phyloP scores from a whole-genome alignment of 1,140 invertebrate genomes.

The roundworm (Caenorhabditis elegans) region DNA sequence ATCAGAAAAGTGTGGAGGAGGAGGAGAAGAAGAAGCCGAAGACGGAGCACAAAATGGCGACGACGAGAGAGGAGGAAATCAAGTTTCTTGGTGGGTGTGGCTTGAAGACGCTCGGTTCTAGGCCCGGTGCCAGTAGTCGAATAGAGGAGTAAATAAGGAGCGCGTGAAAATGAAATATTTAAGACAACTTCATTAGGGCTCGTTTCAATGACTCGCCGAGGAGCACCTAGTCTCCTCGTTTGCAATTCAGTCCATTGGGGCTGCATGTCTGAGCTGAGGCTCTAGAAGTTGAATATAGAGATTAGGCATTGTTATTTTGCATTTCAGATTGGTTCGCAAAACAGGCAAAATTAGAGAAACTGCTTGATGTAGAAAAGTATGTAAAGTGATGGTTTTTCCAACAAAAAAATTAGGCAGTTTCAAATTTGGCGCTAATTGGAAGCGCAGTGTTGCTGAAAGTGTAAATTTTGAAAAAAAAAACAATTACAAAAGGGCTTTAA shows the following conservation, averaged over 20 bases:
- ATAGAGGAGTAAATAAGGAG: not conserved
- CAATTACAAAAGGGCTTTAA: too few species aligned
- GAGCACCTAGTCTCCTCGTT: not conserved
- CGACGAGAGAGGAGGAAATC: not conserved
- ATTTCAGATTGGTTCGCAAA: too few species aligned
- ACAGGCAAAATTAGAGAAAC: too few species aligned
- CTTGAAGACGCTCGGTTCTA: not conserved
- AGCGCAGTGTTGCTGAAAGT: too few species aligned
- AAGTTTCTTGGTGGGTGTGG: not conserved
- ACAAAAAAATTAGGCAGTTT: too few species aligned
- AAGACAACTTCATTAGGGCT: slow-evolving; percentile 22
- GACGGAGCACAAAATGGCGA: not conserved
- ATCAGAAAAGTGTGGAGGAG: not conserved
- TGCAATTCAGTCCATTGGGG: not conserved
- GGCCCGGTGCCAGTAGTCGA: not conserved
- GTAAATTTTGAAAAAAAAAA: too few species aligned
- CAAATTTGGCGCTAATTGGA: too few species aligned
- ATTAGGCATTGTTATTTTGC: too few species aligned
- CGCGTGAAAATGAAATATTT: slow-evolving; percentile 9
- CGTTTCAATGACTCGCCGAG: not conserved
- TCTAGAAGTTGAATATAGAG: too few species aligned
- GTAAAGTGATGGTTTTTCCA: too few species aligned
- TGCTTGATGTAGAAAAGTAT: too few species aligned
- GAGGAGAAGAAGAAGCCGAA: not conserved
- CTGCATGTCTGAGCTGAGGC: too few species aligned